Percentiles rank a stretch among this genome's conserved stretches.
Conservation (phyloP, 2,888 invertebrate genomes). For the Xanthia togata region DNA sequence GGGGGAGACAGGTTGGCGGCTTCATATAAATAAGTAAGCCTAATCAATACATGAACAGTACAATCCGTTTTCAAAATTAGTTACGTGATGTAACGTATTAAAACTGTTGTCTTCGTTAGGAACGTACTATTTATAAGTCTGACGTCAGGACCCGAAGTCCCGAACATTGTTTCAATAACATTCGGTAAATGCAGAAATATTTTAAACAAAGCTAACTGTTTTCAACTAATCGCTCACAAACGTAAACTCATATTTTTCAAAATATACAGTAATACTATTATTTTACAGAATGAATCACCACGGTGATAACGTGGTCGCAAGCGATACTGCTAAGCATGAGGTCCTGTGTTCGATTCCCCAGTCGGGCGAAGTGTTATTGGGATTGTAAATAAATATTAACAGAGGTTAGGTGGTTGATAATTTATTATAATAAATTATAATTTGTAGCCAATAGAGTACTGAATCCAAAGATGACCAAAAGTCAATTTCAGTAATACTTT, state of each 20-base stretch:
- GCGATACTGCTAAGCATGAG: too few species aligned
- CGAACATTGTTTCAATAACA: constrained; percentile 55
- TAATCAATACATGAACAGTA: not conserved
- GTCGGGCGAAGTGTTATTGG: too few species aligned
- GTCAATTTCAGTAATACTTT: not conserved
- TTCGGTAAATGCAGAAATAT: constrained; percentile 46
- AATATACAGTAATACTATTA: not conserved
- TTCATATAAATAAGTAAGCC: not conserved
- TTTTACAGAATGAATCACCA: not conserved
- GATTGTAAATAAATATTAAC: too few species aligned
- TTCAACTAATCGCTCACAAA: not conserved
- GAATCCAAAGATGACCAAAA: not conserved
- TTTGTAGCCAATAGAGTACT: too few species aligned
- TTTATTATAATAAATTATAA: too few species aligned
- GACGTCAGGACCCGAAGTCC: constrained; percentile 51
- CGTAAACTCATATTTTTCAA: not conserved
- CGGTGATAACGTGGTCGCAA: too few species aligned
- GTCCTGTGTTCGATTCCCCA: too few species aligned
- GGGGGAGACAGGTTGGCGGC: not conserved
- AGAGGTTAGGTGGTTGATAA: too few species aligned
- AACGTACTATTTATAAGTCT: constrained; percentile 46
- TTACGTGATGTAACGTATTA: constrained; percentile 23
- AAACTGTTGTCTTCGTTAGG: constrained; percentile 49
- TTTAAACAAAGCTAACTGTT: constrained; percentile 35
- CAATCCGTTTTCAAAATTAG: constrained; percentile 19